Conservation (phyloP, 1,140 invertebrate genomes). For the Lepidurus packardi region DNA sequence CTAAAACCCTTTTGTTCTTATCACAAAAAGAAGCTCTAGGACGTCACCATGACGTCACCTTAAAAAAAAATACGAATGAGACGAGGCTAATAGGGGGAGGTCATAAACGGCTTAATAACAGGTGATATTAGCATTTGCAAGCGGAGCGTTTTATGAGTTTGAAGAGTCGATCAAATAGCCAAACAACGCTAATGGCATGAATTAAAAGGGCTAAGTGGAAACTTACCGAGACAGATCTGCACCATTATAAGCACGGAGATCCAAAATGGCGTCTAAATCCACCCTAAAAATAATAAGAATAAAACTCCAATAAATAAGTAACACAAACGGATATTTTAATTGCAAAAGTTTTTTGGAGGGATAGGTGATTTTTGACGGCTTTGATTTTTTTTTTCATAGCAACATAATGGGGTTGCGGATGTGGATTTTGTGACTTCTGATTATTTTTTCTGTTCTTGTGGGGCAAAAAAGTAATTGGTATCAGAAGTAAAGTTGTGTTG, state of each 20-base stretch:
- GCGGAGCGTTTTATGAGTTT: neutral
- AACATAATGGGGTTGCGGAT: too few species aligned
- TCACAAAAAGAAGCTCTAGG: too few species aligned
- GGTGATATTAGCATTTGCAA: neutral
- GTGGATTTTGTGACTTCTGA: too few species aligned
- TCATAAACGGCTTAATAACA: neutral
- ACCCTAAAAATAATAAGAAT: conserved; percentile 37
- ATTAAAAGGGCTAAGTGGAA: neutral
- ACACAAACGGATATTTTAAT: too few species aligned
- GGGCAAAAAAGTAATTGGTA: neutral
- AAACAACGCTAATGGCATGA: neutral
- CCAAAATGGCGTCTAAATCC: conserved; percentile 37
- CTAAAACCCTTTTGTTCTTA: too few species aligned
- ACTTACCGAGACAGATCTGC: conserved; percentile 31
- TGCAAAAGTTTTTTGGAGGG: too few species aligned
- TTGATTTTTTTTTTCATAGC: too few species aligned
- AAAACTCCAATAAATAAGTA: neutral
- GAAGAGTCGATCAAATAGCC: neutral
- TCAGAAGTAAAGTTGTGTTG: neutral
- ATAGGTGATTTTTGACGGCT: too few species aligned
- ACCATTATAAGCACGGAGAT: conserved; percentile 38
- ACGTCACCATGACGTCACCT: too few species aligned
- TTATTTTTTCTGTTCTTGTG: too few species aligned
- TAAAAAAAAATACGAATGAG: too few species aligned
- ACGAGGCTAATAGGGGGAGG: neutral